Conservation (phyloP, 2,113 vertebrate species). For the Numida meleagris region DNA sequence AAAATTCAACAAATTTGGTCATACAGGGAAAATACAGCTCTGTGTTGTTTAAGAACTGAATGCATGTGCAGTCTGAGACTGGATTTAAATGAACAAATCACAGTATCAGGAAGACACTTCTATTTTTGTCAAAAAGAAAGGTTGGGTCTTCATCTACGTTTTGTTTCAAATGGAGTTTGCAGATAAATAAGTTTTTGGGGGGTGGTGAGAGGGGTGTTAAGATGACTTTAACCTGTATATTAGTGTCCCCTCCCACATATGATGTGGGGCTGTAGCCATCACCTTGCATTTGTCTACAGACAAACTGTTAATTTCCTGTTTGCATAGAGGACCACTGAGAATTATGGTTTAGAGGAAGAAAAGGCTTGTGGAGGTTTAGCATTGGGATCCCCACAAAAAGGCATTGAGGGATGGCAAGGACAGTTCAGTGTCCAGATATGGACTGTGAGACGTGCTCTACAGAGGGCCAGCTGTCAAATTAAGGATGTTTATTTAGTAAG, state of each 20-base stretch:
- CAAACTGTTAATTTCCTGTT: background rate
- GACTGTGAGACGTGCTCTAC: background rate
- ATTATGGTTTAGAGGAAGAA: background rate
- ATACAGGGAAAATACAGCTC: background rate
- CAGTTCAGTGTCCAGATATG: background rate
- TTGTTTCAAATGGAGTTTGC: background rate
- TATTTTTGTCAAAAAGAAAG: background rate
- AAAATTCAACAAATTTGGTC: background rate
- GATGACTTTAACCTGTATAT: background rate
- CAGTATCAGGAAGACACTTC: background rate
- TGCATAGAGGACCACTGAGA: background rate
- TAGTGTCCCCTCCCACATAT: background rate
- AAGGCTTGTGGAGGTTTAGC: background rate
- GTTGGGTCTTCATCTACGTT: background rate
- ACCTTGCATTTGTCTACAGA: background rate
- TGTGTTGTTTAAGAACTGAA: fast-evolving
- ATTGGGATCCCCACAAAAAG: background rate
- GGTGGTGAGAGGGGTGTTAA: background rate
- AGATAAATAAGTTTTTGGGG: background rate
- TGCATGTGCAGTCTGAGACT: background rate
- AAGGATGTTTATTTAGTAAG: background rate
- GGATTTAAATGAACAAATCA: background rate
- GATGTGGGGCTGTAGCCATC: background rate
- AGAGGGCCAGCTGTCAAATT: background rate
- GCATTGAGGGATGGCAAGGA: fast-evolving